Evolutionary conservation across 2,113 vertebrate species (phyloP), one percentile per base, ranked within the genome.

Genomic region (Brienomyrus brachyistius): DNA sequence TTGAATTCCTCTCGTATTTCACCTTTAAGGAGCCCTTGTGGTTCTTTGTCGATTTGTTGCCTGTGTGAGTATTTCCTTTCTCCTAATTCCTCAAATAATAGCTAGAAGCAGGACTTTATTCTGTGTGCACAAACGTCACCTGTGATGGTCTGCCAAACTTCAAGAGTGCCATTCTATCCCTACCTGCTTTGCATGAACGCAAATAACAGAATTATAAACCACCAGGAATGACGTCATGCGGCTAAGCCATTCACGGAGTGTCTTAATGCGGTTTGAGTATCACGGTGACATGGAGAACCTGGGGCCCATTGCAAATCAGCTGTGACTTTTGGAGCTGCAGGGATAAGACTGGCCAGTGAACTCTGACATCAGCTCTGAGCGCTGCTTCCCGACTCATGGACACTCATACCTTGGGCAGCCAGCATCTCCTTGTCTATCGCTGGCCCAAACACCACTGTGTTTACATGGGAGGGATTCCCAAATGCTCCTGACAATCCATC

Each of bases 161-260:
- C 19, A 86, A 15, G 83, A 27, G 9, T 48, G 83, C 48, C 45
- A 51, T 50, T 31, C 83, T 48, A 13, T 13, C 45, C 48, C 47
- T 51, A n/a, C 48, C 48, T 48, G 83, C 83, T 86, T 86, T 86
- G 83, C 83, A 48, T 86, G 48, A 86, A 86, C 2, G n/a, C 83
- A 86, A 48, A 80, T 43, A 80, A 43, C 74, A 40, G 35, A 80
- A n/a, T 77, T 77, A 40, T 77, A 77, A 43, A 43, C 35, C 6
- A 40, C 17, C 13, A 19, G 17, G 35, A n/a, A 43, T 80, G 74
- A 80, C 35, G 35, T 80, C 35, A 35, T 80, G 13, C 2, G 35
- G 74, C 5, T 2, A 43, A 17, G 15, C 74, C 35, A 3, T 80
- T 80, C 74, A 40, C 15, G 1, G 35, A 43, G 74, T 43, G 6